A percentile compares a stretch with the other conserved stretches of the same genome.
phyloP scores from a whole-genome alignment of 1,140 invertebrate genomes.

The Bombus consobrinus region DNA sequence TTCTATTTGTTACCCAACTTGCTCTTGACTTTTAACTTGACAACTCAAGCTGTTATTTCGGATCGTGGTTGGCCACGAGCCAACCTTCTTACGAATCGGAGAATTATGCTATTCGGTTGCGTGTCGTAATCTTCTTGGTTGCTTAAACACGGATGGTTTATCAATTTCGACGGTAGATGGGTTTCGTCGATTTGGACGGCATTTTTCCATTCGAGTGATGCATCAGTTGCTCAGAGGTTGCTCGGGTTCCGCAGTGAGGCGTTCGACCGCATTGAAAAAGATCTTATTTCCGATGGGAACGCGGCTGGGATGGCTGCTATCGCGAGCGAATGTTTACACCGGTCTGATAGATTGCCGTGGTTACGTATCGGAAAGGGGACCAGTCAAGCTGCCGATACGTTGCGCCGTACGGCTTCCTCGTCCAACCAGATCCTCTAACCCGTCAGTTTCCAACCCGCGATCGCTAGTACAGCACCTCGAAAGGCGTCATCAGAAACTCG shows the following conservation, averaged over 20 bases:
- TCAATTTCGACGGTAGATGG: slow-evolving; percentile 25
- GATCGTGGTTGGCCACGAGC: background rate
- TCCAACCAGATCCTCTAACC: no score
- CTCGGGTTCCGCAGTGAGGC: background rate
- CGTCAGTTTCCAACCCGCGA: background rate
- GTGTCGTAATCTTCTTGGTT: background rate
- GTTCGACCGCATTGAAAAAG: slow-evolving; percentile 13
- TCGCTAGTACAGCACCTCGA: background rate
- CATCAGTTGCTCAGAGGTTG: background rate
- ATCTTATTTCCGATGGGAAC: slow-evolving; percentile 36
- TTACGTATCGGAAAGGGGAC: slow-evolving; percentile 5
- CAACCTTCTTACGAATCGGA: background rate
- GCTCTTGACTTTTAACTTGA: background rate
- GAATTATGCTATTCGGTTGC: background rate
- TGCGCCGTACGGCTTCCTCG: background rate
- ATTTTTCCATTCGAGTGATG: slow-evolving; percentile 15
- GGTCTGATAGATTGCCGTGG: slow-evolving; percentile 20
- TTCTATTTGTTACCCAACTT: background rate
- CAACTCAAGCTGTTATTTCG: no score
- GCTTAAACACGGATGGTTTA: background rate
- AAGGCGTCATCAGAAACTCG: slow-evolving; percentile 60
- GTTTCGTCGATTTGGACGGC: background rate
- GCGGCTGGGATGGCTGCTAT: background rate
- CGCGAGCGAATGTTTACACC: background rate
- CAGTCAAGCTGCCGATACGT: background rate